These are phyloP conservation scores for Neoarius graeffei DNA, from an alignment of 2,113 vertebrate genomes.

Conservation along the genomic window DNA sequence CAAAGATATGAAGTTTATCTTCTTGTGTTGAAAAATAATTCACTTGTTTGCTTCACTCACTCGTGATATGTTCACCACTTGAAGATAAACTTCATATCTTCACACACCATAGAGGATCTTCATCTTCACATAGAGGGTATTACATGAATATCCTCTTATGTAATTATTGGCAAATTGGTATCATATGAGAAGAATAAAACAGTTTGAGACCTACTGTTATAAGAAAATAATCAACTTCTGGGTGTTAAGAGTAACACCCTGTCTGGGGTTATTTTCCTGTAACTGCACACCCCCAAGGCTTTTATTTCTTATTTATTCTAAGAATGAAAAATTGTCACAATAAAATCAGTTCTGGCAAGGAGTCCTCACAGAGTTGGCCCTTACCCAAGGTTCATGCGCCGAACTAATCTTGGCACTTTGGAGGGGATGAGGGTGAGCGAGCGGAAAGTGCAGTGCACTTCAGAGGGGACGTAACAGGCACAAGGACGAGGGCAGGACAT, in stretches of 20 bases:
- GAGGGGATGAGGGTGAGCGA: slow-evolving; percentile 80
- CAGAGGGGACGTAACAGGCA: slow-evolving; percentile 86
- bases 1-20: no score
- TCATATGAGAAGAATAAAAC: neutral
- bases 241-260: neutral
- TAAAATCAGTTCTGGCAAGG: neutral
- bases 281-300: neutral
- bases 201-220: neutral
- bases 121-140: no score
- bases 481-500: slow-evolving; percentile 82
- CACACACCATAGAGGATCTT: no score
- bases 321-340: no score
- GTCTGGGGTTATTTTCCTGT: neutral
- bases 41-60: no score
- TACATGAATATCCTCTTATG: no score
- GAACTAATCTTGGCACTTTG: slow-evolving; percentile 76
- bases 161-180: neutral
- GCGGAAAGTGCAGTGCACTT: slow-evolving; percentile 95
- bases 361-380: slow-evolving; percentile 46
- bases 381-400: slow-evolving; percentile 91
- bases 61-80: no score
- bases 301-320: neutral
- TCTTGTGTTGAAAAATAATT: no score
- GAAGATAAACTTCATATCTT: no score
- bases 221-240: neutral